Percentiles rank a stretch among this genome's conserved stretches.
These are phyloP conservation scores for Chlamydotis undulata DNA, from an alignment of 2,113 vertebrate genomes.

Conservation along the genomic window DNA sequence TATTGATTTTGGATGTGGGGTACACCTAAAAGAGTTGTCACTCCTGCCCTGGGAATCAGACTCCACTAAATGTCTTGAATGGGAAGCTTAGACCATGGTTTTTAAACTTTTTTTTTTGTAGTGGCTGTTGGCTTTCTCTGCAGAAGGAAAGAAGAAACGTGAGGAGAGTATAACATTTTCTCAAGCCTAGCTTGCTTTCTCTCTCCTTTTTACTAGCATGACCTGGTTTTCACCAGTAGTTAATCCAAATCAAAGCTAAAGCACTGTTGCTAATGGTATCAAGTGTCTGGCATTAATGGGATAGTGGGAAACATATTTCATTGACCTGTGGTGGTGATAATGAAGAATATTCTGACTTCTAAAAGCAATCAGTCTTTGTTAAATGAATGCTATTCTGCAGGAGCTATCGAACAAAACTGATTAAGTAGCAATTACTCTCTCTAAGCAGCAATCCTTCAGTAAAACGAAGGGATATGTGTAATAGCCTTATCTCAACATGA, in stretches of 20 bases:
- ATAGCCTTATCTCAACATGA: neutral
- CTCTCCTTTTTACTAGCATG: neutral
- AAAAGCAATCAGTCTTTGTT: conserved; percentile 7
- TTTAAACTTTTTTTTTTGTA: neutral
- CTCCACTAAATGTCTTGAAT: neutral
- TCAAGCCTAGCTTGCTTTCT: neutral
- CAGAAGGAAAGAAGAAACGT: neutral
- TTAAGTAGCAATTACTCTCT: neutral
- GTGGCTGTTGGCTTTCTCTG: neutral
- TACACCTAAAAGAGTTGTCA: neutral
- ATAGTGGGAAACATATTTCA: neutral
- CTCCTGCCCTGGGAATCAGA: neutral
- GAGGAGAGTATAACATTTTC: neutral
- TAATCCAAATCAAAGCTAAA: neutral
- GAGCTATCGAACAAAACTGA: neutral
- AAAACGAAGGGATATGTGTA: neutral
- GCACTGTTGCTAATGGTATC: neutral
- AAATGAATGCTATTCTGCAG: neutral
- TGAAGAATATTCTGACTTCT: conserved; percentile 1
- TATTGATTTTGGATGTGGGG: neutral
- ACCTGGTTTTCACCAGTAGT: neutral
- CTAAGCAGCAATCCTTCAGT: neutral
- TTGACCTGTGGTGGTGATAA: neutral
- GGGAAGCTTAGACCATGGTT: neutral
- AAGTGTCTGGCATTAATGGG: neutral